Evolutionary conservation across 1,140 invertebrate species (phyloP).

Genomic region (Bathynomus jamesi): DNA sequence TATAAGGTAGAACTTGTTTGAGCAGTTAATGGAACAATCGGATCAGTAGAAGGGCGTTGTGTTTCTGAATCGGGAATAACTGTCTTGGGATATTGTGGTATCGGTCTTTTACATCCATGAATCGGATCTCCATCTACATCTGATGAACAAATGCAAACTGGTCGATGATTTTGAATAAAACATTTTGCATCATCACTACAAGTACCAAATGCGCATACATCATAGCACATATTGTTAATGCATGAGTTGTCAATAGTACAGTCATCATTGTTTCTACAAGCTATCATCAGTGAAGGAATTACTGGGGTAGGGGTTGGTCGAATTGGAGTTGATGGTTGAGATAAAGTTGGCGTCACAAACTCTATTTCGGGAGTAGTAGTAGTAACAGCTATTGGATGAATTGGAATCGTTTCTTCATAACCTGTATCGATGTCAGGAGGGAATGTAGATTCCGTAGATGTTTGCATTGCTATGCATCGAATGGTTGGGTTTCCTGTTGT

Average conservation of each 20-base stretch:
- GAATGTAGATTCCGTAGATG: neutral
- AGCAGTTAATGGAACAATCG: too few species aligned
- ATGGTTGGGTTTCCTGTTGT: constrained; percentile 62
- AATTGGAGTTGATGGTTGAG: too few species aligned
- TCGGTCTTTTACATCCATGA: constrained; percentile 9
- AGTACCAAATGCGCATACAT: constrained; percentile 75
- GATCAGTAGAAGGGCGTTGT: neutral
- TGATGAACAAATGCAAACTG: constrained; percentile 40
- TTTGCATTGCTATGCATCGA: constrained; percentile 46
- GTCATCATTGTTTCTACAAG: constrained; percentile 47
- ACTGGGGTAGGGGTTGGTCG: constrained; percentile 11
- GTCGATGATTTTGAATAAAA: constrained; percentile 66
- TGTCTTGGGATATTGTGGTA: neutral
- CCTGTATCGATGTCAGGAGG: too few species aligned
- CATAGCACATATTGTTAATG: constrained; percentile 71
- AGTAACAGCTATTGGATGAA: neutral
- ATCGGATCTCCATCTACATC: constrained; percentile 5
- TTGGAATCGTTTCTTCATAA: too few species aligned
- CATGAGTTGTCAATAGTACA: constrained; percentile 83
- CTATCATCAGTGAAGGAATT: constrained; percentile 13
- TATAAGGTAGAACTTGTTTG: too few species aligned
- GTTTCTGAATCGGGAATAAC: neutral
- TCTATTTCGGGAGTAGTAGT: neutral
- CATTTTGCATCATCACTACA: constrained; percentile 83
- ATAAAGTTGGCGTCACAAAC: neutral